These are phyloP conservation scores for Alethe diademata DNA, from an alignment of 2,113 vertebrate genomes.

Conservation along the genomic window DNA sequence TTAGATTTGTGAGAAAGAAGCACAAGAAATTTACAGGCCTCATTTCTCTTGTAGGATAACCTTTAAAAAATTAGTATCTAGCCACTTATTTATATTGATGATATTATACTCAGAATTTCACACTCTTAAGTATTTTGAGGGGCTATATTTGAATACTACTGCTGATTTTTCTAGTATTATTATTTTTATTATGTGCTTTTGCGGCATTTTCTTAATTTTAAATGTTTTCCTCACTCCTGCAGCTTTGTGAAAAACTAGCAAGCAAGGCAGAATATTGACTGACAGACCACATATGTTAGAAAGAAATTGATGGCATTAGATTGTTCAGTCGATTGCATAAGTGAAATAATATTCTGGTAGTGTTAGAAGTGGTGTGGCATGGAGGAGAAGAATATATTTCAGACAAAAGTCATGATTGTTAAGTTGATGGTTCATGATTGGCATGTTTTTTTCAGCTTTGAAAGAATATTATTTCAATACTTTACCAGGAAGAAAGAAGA, in stretches of 20 bases:
- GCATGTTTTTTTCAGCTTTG: not conserved
- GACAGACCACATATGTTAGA: not conserved
- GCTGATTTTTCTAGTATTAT: not conserved
- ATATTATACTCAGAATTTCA: not conserved
- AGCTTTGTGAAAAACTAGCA: not conserved
- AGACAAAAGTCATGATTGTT: not conserved
- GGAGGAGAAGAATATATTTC: not conserved
- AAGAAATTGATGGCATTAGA: not conserved
- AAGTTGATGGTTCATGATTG: not conserved
- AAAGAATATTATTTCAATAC: not conserved
- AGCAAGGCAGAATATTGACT: constrained; percentile 14
- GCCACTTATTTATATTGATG: not conserved
- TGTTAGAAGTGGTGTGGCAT: not conserved
- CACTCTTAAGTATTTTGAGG: not conserved
- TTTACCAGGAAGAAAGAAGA: not conserved
- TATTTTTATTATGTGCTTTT: not conserved
- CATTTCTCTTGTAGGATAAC: not conserved
- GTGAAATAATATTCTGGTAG: not conserved
- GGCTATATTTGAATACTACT: not conserved
- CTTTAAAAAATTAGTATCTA: not conserved
- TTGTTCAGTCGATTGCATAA: not conserved
- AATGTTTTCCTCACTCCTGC: not conserved
- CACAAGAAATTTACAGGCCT: not conserved
- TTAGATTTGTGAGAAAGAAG: not conserved
- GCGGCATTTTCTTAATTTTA: not conserved